Evolutionary conservation across 1,140 invertebrate species (phyloP).

Genomic region (Varroa destructor): DNA sequence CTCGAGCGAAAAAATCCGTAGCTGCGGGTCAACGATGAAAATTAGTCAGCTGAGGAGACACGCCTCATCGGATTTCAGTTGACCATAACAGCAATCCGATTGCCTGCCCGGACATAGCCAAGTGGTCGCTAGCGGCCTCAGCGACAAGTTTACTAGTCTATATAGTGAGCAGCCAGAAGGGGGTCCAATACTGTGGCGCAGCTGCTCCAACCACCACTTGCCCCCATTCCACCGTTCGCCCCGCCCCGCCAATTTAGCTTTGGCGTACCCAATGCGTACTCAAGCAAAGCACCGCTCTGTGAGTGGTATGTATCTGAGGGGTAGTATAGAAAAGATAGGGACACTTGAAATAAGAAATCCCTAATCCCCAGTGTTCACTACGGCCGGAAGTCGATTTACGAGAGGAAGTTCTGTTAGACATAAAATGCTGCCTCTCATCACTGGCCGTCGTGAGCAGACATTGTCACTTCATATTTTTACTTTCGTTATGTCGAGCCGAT

Average conservation of each 20-base stretch:
- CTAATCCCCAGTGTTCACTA: too few species aligned
- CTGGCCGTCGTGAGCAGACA: too few species aligned
- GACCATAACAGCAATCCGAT: not conserved
- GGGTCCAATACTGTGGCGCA: not conserved
- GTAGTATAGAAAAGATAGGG: too few species aligned
- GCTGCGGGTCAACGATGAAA: too few species aligned
- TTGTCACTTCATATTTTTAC: too few species aligned
- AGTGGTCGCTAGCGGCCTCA: not conserved
- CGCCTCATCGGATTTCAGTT: conserved; percentile 28
- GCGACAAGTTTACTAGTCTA: not conserved
- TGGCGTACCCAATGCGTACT: not conserved
- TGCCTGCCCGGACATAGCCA: not conserved
- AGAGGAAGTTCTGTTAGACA: conserved; percentile 27
- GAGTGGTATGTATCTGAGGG: too few species aligned
- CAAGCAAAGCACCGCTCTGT: too few species aligned
- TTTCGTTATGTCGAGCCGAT: too few species aligned
- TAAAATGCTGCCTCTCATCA: not conserved
- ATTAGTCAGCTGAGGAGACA: conserved; percentile 8
- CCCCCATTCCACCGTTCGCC: not conserved
- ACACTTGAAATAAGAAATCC: too few species aligned
- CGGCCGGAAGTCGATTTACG: conserved; percentile 26
- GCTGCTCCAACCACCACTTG: not conserved
- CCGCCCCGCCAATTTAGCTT: conserved; percentile 23
- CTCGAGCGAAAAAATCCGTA: too few species aligned
- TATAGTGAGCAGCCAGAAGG: not conserved